Evolutionary conservation across 2,888 invertebrate genomes (phyloP).

Genomic region (Poecilobothrus nobilitatus): DNA sequence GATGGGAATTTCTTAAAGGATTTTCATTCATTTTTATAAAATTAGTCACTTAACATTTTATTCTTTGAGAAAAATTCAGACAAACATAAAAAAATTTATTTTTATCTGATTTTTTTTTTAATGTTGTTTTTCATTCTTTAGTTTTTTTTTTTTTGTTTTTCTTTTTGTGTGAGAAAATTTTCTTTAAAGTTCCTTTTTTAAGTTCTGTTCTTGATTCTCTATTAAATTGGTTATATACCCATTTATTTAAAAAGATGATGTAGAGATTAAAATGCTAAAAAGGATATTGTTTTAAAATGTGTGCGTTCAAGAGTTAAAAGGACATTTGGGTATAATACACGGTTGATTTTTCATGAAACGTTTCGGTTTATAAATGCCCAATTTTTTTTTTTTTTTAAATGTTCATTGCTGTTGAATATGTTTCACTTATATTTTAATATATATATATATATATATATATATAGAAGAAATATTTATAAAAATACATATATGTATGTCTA

Average conservation of each 20-base stretch:
- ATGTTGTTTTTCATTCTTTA: background rate
- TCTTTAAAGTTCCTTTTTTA: background rate
- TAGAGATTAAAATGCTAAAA: conserved; percentile 4
- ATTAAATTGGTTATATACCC: background rate
- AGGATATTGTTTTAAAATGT: conserved; percentile 6
- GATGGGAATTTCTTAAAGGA: too few relatives aligned
- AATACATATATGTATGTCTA: background rate
- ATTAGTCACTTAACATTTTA: too few relatives aligned
- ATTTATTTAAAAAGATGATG: background rate
- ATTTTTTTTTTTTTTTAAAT: background rate
- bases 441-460: background rate
- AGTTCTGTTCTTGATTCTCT: background rate
- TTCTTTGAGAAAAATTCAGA: too few relatives aligned
- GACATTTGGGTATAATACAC: conserved; percentile 6
- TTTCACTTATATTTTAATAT: background rate
- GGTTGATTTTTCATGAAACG: conserved; percentile 4
- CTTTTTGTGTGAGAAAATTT: background rate
- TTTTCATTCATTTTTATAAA: too few relatives aligned
- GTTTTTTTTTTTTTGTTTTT: background rate
- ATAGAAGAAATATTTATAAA: background rate
- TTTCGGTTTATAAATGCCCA: conserved; percentile 3
- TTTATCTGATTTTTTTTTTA: too few relatives aligned
- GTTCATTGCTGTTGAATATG: background rate
- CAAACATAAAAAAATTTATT: too few relatives aligned
- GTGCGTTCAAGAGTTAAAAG: conserved; percentile 6